Evolutionary conservation across 2,113 vertebrate genomes (phyloP).

Genomic region (Toxostoma redivivum): DNA sequence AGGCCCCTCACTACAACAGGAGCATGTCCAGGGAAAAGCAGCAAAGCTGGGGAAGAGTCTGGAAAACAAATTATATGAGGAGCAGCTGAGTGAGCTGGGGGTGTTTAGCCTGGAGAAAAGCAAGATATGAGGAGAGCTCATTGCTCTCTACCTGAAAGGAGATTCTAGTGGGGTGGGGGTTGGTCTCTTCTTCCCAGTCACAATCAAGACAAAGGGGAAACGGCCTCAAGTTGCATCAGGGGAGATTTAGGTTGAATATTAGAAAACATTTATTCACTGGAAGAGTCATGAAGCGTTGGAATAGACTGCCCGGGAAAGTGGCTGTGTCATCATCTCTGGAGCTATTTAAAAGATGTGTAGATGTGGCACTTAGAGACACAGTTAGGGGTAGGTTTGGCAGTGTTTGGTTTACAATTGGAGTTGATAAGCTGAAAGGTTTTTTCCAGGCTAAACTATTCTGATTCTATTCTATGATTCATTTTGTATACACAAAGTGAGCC

Average conservation of each 20-base stretch:
- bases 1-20: neutral
- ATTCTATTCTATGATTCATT: neutral
- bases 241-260: neutral
- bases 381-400: neutral
- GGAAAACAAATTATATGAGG: neutral
- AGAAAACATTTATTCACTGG: neutral
- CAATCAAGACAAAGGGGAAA: neutral
- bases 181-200: neutral
- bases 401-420: neutral
- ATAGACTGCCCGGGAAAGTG: neutral
- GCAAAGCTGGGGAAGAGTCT: neutral
- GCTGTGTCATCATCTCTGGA: neutral
- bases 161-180: neutral
- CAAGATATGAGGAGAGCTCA: neutral
- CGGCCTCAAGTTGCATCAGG: neutral
- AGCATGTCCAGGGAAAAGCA: neutral
- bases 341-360: neutral
- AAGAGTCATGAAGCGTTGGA: neutral
- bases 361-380: neutral
- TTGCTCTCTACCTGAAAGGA: neutral
- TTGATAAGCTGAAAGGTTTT: neutral
- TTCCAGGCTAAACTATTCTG: neutral
- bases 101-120: neutral
- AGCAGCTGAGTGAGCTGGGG: neutral
- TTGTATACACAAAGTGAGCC: neutral